phyloP scores from a whole-genome alignment of 2,113 vertebrate genomes.

The Cheirogaleus medius region DNA sequence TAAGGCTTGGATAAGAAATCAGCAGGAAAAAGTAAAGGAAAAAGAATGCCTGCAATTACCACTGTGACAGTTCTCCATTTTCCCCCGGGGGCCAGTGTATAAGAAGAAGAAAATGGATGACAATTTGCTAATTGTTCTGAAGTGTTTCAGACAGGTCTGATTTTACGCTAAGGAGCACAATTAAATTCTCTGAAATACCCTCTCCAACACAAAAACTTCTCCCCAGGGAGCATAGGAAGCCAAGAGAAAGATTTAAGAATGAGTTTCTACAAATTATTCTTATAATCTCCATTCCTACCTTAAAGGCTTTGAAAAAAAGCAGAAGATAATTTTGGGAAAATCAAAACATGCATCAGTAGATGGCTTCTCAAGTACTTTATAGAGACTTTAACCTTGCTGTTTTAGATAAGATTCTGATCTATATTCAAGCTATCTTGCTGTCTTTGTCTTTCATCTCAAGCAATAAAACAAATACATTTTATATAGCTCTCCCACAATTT shows the following conservation, averaged over 20 bases:
- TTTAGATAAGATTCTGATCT: constrained; percentile 1
- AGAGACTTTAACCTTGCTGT: neutral
- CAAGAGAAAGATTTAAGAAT: neutral
- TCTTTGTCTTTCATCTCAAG: neutral
- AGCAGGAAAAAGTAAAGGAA: neutral
- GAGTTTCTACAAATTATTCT: neutral
- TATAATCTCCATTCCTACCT: neutral
- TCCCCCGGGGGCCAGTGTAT: neutral
- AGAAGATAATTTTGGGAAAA: neutral
- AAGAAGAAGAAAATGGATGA: constrained; percentile 21
- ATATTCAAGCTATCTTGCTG: neutral
- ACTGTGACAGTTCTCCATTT: neutral
- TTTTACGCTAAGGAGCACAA: constrained; percentile 42
- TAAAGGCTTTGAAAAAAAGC: neutral
- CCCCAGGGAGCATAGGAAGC: neutral
- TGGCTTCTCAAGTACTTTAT: neutral
- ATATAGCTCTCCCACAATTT: neutral
- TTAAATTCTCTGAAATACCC: constrained; percentile 30
- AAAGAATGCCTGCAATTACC: neutral
- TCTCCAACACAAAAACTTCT: constrained; percentile 8
- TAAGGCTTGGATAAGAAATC: neutral
- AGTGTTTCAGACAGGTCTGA: constrained; percentile 24
- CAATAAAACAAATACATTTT: neutral
- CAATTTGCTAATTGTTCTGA: constrained; percentile 66
- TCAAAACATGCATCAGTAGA: neutral